Evolutionary conservation across 1,140 invertebrate genomes (phyloP), one percentile per base, ranked within the genome.

Genomic region (Sitophilus oryzae): DNA sequence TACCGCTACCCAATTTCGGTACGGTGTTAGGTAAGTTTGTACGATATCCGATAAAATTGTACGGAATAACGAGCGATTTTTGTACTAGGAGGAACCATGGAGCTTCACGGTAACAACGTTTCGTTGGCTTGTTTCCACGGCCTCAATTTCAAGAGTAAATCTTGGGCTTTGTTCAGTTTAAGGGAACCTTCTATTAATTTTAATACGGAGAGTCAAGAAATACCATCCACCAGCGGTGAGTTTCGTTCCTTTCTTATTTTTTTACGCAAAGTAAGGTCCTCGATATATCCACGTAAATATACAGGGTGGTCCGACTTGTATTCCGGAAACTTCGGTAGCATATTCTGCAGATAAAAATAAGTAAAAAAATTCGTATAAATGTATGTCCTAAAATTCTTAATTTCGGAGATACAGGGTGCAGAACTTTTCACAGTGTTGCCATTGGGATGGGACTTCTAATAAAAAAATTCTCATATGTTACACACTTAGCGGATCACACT

Each of bases 51-150:
- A 47, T 25, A 47, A 2, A 22, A 14, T 14, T 3, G 21, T 15
- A 6, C 16, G 2, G 10, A 4, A 19, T 42, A 2, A 42, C 10
- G 11, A 16, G 22, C 14, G 6, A 25, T 23, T 50, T 14, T 37
- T 30, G 5, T 30, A 6, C 11, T 30, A 52, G 94, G 94, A 14
- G 93, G 94, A 21, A 91, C 88, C n/a, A 88, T 93, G 78, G 89
- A 93, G 66, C 75, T 96, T 11, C 87, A 91, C 60, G 86, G 86
- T 16, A 90, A 86, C 21, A 93, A 95, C 69, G 91, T 98, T 35
- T 95, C 93, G 10, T 76, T 98, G 30, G 94, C 93, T 5, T 97
- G 94, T 73, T 98, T 97, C 77, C 93, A 97, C 73, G 95, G 94
- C 3, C 92, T 96, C 64, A 97, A 96, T 73, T 96, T 98, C 72